Percentiles rank a stretch among this genome's conserved stretches.
Conservation (phyloP, 2,113 vertebrate species). For the Galbula dea region DNA sequence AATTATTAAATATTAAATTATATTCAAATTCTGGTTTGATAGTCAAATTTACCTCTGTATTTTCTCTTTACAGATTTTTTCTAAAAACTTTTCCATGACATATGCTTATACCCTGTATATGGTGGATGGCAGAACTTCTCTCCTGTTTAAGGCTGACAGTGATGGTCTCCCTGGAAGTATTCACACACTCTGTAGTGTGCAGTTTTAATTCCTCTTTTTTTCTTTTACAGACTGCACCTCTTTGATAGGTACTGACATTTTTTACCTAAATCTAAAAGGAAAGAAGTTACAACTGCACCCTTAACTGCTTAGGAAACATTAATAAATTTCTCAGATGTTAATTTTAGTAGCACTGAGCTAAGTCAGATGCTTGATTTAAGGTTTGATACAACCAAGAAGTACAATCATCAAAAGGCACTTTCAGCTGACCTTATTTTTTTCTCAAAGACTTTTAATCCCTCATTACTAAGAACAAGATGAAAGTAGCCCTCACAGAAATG, state of each 20-base stretch:
- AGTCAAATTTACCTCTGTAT: neutral
- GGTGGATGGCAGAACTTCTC: neutral
- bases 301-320: neutral
- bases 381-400: neutral
- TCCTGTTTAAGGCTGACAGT: neutral
- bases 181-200: neutral
- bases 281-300: neutral
- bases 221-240: neutral
- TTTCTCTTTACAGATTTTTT: neutral
- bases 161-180: neutral
- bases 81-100: neutral
- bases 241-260: constrained; percentile 2
- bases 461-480: neutral
- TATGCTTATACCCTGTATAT: neutral
- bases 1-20: neutral
- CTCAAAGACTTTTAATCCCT: neutral
- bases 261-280: constrained; percentile 17
- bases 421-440: neutral
- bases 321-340: constrained; percentile 7
- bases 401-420: neutral
- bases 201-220: fast-evolving
- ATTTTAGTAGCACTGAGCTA: neutral
- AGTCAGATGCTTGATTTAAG: constrained; percentile 17
- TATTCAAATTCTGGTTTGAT: neutral
- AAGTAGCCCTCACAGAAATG: neutral